A percentile compares a stretch with the other conserved stretches of the same genome.
Conservation (phyloP, 2,888 invertebrate species). For the Platerodrilus igneus region DNA sequence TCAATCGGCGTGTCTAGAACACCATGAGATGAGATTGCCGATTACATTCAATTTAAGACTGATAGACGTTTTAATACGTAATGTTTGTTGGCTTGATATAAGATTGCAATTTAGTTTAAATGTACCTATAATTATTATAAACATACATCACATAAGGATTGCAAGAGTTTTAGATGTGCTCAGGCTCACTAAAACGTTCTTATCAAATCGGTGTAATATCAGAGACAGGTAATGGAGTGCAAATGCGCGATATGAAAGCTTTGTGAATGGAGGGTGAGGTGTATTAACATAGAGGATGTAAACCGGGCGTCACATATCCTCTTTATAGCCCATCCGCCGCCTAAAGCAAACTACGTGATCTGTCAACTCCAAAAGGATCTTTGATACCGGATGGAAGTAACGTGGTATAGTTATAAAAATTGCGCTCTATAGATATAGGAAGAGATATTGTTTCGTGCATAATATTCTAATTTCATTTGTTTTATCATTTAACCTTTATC, state of each 20-base stretch:
- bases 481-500: too few relatives aligned
- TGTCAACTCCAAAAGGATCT: slow-evolving; percentile 17
- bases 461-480: too few relatives aligned
- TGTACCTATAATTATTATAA: too few relatives aligned
- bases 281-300: slow-evolving; percentile 32
- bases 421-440: slow-evolving; percentile 3
- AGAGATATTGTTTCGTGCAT: too few relatives aligned
- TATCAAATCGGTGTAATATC: slow-evolving; percentile 38
- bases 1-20: slow-evolving; percentile 24
- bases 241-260: slow-evolving; percentile 42
- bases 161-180: too few relatives aligned
- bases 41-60: slow-evolving; percentile 43
- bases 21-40: slow-evolving; percentile 34
- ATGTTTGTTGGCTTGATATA: slow-evolving; percentile 37
- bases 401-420: slow-evolving; percentile 7
- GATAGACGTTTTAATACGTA: slow-evolving; percentile 45
- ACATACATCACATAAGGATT: too few relatives aligned
- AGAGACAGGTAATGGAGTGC: slow-evolving; percentile 48
- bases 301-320: slow-evolving; percentile 30
- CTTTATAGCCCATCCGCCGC: slow-evolving; percentile 28
- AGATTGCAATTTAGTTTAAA: slow-evolving; percentile 40
- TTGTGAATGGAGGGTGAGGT: slow-evolving; percentile 25
- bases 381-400: too few relatives aligned
- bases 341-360: slow-evolving; percentile 20
- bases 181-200: too few relatives aligned